These are phyloP conservation scores for Clytia hemisphaerica DNA, from an alignment of 30 jellyfish, hydroid and myxozoan genomes.

Conservation along the genomic window DNA sequence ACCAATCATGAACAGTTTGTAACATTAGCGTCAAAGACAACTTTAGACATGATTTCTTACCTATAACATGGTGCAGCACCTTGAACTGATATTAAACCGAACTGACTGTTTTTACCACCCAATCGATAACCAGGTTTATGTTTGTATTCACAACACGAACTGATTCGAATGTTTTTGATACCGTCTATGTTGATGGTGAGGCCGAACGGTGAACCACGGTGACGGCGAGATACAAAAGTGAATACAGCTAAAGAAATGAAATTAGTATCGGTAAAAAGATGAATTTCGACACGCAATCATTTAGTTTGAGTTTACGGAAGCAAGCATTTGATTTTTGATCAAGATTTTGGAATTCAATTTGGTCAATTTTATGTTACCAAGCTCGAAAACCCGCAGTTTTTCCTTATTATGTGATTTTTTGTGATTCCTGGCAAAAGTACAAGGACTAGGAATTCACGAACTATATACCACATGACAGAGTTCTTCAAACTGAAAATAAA, in stretches of 20 bases:
- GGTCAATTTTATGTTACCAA: too few relatives aligned
- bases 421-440: too few relatives aligned
- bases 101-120: slow-evolving; percentile 92
- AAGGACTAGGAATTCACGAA: too few relatives aligned
- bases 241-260: slow-evolving; percentile 41
- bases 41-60: slow-evolving; percentile 54
- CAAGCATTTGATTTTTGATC: too few relatives aligned
- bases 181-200: slow-evolving; percentile 79
- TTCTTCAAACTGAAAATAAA: too few relatives aligned
- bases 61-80: slow-evolving; percentile 98
- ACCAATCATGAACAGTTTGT: slow-evolving; percentile 11
- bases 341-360: too few relatives aligned
- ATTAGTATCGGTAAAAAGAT: too few relatives aligned
- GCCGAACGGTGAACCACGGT: slow-evolving; percentile 96
- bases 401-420: too few relatives aligned
- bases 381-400: too few relatives aligned
- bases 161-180: slow-evolving; percentile 59
- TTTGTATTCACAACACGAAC: slow-evolving; percentile 93
- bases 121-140: slow-evolving; percentile 85
- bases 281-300: too few relatives aligned
- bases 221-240: slow-evolving; percentile 87
- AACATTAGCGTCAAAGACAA: slow-evolving; percentile 33
- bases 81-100: slow-evolving; percentile 51
- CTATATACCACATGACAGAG: too few relatives aligned
- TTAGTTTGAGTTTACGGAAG: too few relatives aligned